Evolutionary conservation across 2,797 vertebrate species (phyloP).

Genomic region (Propithecus deckenii): DNA sequence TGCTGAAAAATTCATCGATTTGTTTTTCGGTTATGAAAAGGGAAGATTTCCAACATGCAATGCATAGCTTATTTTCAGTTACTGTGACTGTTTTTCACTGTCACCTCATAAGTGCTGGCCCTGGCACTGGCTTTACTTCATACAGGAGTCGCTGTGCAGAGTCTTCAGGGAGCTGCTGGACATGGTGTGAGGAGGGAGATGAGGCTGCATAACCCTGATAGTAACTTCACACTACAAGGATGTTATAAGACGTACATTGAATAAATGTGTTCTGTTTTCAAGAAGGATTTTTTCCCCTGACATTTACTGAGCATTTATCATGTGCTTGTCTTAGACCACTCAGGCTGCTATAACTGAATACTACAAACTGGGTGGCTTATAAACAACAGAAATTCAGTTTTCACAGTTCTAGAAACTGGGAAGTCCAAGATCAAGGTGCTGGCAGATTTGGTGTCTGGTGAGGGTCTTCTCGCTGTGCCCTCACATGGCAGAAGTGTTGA

Average conservation of each 20-base stretch:
- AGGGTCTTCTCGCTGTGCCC: neutral
- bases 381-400: neutral
- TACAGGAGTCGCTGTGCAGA: constrained; percentile 85
- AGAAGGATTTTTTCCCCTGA: neutral
- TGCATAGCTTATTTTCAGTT: constrained; percentile 86
- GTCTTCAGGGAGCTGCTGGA: constrained; percentile 77
- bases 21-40: constrained; percentile 90
- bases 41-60: constrained; percentile 90
- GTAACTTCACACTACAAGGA: neutral
- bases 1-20: constrained; percentile 89
- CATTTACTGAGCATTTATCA: neutral
- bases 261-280: neutral
- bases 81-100: constrained; percentile 86
- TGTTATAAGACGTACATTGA: neutral
- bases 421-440: neutral
- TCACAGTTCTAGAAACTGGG: neutral
- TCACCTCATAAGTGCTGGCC: constrained; percentile 89
- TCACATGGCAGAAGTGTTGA: neutral
- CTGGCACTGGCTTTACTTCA: constrained; percentile 86
- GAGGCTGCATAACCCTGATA: neutral
- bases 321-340: neutral
- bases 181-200: neutral
- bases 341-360: neutral
- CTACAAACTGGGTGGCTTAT: neutral
- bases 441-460: neutral